Base-by-base conservation (phyloP, 2,797 vertebrate species). In the Phrynocephalus guinanensis region DNA sequence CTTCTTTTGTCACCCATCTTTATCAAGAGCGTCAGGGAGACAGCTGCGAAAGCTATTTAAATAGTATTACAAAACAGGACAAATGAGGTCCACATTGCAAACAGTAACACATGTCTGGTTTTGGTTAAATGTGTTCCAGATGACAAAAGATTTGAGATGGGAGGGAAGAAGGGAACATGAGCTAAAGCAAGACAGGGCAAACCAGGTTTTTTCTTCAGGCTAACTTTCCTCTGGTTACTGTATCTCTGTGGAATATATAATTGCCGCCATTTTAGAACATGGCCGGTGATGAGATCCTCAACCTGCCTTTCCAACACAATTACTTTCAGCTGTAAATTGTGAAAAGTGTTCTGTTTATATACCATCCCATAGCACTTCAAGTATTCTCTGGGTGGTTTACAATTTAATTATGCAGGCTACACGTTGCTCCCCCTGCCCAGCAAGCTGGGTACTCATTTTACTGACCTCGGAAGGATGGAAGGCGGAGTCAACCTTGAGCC, bases 31-130 rank as follows among this genome's bases (percentile, higher is more conserved):
- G 80, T 85, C 30, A 60, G 11, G 3, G 83, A 85, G 83, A 82
- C 87, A 88, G 83, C 78, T 85, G 87, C 81, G 87, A 85, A 85
- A 88, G 78, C 87, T 88, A 85, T 88, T 88, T 85, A 88, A 88
- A 85, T 22, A 81, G 83, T 38, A 82, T 88, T 88, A 88, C 83
- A 82, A 85, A 88, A 88, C 28, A 11, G 87, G 83, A 88, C 83
- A 88, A 88, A 82, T 7, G 83, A 77, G 71, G 83, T 82, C 87
- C 87, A 82, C 83, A 88, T 88, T 85, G 63, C 87, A 85, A 88
- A 88, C 38, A 48, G 83, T 44, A 88, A 82, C 76, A 82, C 87
- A 80, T 48, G 83, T 85, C 87, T 88, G 87, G 71, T 68, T 88
- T 81, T 82, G 71, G 78, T 82, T 70, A 85, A 88, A 88, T 82